Evolutionary conservation across 2,113 vertebrate species (phyloP).

Genomic region (Barnardius zonarius): DNA sequence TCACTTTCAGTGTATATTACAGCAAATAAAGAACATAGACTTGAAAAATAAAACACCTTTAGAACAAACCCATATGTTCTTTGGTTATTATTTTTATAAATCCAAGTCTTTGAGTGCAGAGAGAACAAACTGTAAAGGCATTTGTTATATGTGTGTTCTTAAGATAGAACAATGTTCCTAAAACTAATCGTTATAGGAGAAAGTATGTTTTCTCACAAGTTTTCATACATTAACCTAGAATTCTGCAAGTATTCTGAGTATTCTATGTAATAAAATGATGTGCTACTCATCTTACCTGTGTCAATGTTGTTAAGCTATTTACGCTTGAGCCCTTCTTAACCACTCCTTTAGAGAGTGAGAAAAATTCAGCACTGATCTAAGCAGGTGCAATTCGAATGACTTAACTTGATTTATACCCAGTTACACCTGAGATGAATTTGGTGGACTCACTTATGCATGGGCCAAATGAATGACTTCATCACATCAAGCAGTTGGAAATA

Average conservation of each 20-base stretch:
- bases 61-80: background rate
- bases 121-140: background rate
- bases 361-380: background rate
- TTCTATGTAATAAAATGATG: background rate
- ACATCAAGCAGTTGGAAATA: background rate
- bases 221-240: background rate
- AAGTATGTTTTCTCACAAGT: background rate
- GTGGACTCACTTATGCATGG: background rate
- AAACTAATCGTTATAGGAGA: background rate
- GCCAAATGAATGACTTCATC: background rate
- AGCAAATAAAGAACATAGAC: background rate
- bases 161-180: background rate
- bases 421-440: background rate
- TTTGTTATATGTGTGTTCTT: background rate
- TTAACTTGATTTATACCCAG: background rate
- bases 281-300: background rate
- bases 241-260: background rate
- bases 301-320: background rate
- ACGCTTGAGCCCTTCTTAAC: background rate
- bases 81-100: background rate
- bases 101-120: background rate
- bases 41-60: background rate
- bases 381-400: background rate
- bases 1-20: background rate
- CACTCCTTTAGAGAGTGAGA: background rate